Conservation (phyloP, 2,888 invertebrate species). For the Priocnemis perturbator region DNA sequence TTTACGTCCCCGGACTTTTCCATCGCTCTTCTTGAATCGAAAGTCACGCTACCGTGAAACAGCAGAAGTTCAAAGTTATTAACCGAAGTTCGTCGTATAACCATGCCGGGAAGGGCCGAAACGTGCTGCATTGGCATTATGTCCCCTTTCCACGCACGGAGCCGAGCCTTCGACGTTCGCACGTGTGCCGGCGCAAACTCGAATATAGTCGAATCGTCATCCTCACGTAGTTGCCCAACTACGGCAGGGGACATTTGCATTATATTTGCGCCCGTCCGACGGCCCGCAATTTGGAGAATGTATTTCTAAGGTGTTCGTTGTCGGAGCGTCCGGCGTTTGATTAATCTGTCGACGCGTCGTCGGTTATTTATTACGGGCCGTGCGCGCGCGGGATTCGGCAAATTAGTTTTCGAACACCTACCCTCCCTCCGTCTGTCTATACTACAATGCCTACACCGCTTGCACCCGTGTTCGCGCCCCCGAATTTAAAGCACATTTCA, state of each 20-base stretch:
- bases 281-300: background rate
- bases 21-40: slow-evolving; percentile 2
- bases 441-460: too few species aligned
- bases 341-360: too few species aligned
- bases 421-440: too few species aligned
- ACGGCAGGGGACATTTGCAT: background rate
- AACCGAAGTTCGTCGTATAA: slow-evolving; percentile 25
- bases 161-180: background rate
- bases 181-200: background rate
- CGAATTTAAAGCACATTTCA: too few species aligned
- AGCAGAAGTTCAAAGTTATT: slow-evolving; percentile 34
- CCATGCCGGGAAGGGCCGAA: slow-evolving; percentile 4
- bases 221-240: slow-evolving; percentile 5
- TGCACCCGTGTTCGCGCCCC: too few species aligned
- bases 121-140: slow-evolving; percentile 23
- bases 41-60: slow-evolving; percentile 33
- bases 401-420: too few species aligned
- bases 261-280: background rate
- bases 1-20: slow-evolving; percentile 6
- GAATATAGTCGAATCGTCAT: background rate
- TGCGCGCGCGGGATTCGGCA: too few species aligned
- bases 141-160: background rate
- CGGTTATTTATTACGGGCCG: too few species aligned
- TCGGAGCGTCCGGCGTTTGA: too few species aligned
- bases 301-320: background rate